Percentiles rank a stretch among this genome's conserved stretches.
Evolutionary conservation across 2,888 invertebrate genomes (phyloP).

Genomic region (Nysson spinosus): DNA sequence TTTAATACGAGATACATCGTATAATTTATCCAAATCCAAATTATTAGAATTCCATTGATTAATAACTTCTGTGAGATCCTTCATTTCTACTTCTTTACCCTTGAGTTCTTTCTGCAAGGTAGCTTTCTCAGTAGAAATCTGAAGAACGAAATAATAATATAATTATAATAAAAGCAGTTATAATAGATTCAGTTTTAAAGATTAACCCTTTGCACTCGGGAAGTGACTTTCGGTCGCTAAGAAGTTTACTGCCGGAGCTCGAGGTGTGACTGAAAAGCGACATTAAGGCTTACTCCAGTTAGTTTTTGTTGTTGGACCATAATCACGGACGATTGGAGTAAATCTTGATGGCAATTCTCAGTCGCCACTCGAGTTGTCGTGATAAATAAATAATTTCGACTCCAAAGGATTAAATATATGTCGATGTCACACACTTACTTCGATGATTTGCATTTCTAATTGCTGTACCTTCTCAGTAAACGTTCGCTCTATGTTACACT

Average conservation of each 20-base stretch:
- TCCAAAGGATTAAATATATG: too few species aligned
- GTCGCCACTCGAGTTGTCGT: too few species aligned
- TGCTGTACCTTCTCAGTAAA: conserved; percentile 79
- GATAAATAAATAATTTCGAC: too few species aligned
- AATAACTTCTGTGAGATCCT: conserved; percentile 69
- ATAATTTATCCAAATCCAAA: conserved; percentile 77
- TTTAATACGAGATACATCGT: conserved; percentile 80
- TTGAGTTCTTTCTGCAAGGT: conserved; percentile 66
- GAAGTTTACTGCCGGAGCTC: too few species aligned
- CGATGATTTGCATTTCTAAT: conserved; percentile 79
- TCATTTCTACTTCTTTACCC: conserved; percentile 68
- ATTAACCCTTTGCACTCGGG: too few species aligned
- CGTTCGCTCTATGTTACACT: conserved; percentile 79
- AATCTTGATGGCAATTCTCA: too few species aligned
- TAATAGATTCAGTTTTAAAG: too few species aligned
- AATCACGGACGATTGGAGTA: too few species aligned
- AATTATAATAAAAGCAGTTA: neutral
- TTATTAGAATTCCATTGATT: conserved; percentile 67
- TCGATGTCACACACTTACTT: conserved; percentile 79
- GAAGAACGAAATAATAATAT: conserved; percentile 4
- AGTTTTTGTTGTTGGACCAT: too few species aligned
- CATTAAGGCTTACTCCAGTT: too few species aligned
- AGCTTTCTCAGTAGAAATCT: conserved; percentile 65
- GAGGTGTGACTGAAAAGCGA: too few species aligned
- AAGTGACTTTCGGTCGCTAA: too few species aligned